Evolutionary conservation across 2,888 invertebrate genomes (phyloP), one percentile per base, ranked within the genome.

Genomic region (Empis livida): DNA sequence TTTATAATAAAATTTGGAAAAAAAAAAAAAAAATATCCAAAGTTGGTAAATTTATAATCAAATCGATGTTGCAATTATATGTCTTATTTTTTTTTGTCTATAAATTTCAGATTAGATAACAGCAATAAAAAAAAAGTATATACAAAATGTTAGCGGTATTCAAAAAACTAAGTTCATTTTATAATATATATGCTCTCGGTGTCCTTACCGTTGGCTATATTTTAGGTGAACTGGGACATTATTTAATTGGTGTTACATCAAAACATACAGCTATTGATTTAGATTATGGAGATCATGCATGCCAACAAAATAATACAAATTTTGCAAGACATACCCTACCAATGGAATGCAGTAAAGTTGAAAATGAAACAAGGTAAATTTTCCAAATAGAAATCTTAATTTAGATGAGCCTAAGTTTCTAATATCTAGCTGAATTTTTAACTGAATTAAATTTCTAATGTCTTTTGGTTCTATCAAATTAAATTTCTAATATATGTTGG

Each of bases 171-270:
- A 72, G 74, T 54, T 77, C 78, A 60, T 75, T 81, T 56, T 88
- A 90, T 72, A 83, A 82, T 61, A 77, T 80, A 62, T 89, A 88
- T 65, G 88, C 84, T 53, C 70, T 91, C 58, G 84, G 77, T 23
- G 71, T 91, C 53, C 79, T 91, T 50, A 86, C 89, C 45, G 66
- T 87, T 45, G 88, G 89, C 51, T 91, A 91, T 68, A 81, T 90
- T 50, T 72, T 90, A 17, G 91, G 89, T 14, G 91, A 91, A 65
- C 71, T 91, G 53, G 90, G 90, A 27, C 91, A 91, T 67, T 91
- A 89, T 66, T 73, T 91, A 52, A 88, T 91, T 56, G 89, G 89
- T 69, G 88, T 88, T 5, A 90, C 90, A 46, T 89, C 88, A 46
- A 87, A 89, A 64, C 84, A 84, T 57, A 86, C 88, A 38, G 89